These are phyloP conservation scores for Orchestia grillus DNA, from an alignment of 1,140 invertebrate genomes.

Conservation along the genomic window DNA sequence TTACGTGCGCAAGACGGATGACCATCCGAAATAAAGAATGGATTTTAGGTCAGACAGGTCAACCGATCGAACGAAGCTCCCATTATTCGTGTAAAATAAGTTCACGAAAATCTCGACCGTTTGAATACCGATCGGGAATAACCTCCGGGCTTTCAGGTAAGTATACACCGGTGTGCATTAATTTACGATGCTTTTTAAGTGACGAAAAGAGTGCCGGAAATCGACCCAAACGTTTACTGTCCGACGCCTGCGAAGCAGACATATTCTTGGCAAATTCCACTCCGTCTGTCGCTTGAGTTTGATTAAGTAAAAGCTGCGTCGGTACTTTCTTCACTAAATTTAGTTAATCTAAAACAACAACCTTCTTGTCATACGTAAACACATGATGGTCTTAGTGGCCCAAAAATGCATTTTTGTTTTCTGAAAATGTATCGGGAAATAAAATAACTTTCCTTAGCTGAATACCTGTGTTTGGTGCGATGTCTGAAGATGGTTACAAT, in stretches of 20 bases:
- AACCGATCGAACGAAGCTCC: neutral
- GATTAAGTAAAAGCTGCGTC: neutral
- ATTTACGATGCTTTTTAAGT: neutral
- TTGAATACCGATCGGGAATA: neutral
- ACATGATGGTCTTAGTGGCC: neutral
- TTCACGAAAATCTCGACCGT: neutral
- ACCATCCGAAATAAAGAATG: constrained; percentile 16
- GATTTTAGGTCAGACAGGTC: constrained; percentile 52
- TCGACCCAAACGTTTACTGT: neutral
- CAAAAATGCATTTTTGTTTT: neutral
- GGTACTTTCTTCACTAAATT: neutral
- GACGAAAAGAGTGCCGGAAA: neutral
- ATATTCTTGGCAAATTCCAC: neutral
- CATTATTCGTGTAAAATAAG: neutral
- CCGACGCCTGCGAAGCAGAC: neutral
- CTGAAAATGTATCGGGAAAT: neutral
- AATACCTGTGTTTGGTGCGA: neutral
- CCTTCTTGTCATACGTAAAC: neutral
- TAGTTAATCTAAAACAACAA: neutral
- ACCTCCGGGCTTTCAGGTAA: neutral
- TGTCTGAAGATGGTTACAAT: neutral
- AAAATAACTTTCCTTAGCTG: neutral
- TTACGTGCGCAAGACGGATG: constrained; percentile 45
- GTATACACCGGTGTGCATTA: neutral
- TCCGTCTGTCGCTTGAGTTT: neutral